Evolutionary conservation across 2,888 invertebrate genomes (phyloP), one percentile per base, ranked within the genome.

Genomic region (Electrophaes corylata): DNA sequence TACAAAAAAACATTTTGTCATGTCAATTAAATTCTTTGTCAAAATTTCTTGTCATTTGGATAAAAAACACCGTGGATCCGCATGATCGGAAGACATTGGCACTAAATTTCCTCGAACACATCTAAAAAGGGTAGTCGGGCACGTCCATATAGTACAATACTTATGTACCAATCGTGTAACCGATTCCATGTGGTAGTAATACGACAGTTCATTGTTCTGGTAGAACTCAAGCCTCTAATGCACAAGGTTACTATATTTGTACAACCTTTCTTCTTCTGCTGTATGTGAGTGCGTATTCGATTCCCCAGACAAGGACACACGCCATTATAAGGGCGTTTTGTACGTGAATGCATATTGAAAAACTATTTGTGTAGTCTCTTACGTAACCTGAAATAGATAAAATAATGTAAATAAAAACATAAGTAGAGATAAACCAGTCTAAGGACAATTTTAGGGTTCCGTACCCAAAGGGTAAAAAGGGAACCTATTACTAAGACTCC

Each of bases 281-380:
- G 72, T 88, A 83, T 6, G 79, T 81, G 46, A 92, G 71, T 60
- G 92, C 79, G 75, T 93, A 94, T 73, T 96, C 96, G 14, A 94
- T 89, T 59, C 92, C 89, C 96, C 95, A 96, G 0, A 95, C 95
- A 4, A 94, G 60, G 4, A 93, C 93, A 72, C 95, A 95, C 0
- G 94, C 84, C 88, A 94, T 89, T 44, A 96, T 95, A 60, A 95
- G 91, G 4, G 94, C 91, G 60, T 95, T 95, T 76, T 96, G 95
- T 3, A 95, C 93, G 83, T 95, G 95, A 58, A 96, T 94, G 76
- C 95, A 95, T 5, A 93, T 90, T 0, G 95, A 92, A 76, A 93
- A 96, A 73, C 95, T 95, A 49, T 88, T 86, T 3, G 95, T 95
- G 64, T 89, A 86, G 76, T 96, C 96, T 71, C 96, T 89, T 35